Base-by-base conservation (phyloP, 1,140 invertebrate genomes). In the Nebria ingens region DNA sequence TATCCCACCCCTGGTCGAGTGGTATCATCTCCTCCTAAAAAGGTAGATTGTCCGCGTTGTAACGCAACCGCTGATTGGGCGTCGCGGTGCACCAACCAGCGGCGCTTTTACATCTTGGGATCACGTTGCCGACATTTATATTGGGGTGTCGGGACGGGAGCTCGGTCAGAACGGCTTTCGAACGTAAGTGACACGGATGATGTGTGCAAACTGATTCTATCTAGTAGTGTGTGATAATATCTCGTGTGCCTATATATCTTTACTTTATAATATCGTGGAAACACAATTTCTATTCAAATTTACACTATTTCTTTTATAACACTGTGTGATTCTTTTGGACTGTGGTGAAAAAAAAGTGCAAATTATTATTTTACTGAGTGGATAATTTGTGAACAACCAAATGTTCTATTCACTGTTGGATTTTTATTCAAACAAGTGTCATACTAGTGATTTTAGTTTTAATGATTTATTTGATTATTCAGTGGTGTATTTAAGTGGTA, bases 141-240 rank as follows among this genome's bases (percentile, higher is more conserved):
- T 84, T 80, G 76, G 79, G 78, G 75, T 73, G 68, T 73, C 69
- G 73, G 69, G 76, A 75, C 77, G 75, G 76, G 77, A 75, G 73
- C 76, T 79, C 79, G 80, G 82, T 86, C 87, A 91, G 87, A 90
- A 89, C 86, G 87, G 86, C 87, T 90, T 87, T 86, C 84, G 84
- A 89, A 88, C 86, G 84, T 86, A 85, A 86, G 84, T 86, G 79
- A 71, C 73, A 65, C 73, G 76, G 70, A 70, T 74, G 4, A 13
- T 45, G 40, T 45, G 40, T 71, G 71, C 65, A 70, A 40, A 34
- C 56, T 59, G 60, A 63, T 65, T 66, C 60, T 61, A 56, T 55
- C 45, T 20, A 11, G 9, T 6, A 4, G 40, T 45, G 40, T 17
- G n/a, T n/a, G n/a, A n/a, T n/a, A n/a, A n/a, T n/a, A n/a, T n/a